Conservation (phyloP, 1,140 invertebrate species). For the Thaumatotibia leucotreta region DNA sequence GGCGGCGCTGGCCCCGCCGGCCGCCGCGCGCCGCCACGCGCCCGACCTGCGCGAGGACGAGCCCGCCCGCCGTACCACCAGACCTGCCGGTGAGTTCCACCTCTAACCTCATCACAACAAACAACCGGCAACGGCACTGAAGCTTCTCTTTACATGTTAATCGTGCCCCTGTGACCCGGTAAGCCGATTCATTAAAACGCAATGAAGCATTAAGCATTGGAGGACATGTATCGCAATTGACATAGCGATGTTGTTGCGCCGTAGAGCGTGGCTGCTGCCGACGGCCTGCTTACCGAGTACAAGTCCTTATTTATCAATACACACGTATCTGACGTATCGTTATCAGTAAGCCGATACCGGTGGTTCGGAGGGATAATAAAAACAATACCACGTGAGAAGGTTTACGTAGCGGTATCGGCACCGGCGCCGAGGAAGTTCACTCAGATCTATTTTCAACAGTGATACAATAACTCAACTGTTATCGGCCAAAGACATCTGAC, state of each 20-base stretch:
- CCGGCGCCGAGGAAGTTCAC: constrained; percentile 41
- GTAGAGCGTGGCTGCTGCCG: constrained; percentile 20
- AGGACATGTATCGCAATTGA: constrained; percentile 3
- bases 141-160: constrained; percentile 20
- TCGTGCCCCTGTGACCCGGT: constrained; percentile 5
- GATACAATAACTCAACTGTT: constrained; percentile 61
- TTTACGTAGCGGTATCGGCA: constrained; percentile 30
- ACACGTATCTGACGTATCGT: constrained; percentile 28
- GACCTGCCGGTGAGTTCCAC: constrained; percentile 58
- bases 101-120: constrained; percentile 22
- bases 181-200: background rate
- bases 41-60: constrained; percentile 65
- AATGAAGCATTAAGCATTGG: constrained; percentile 8
- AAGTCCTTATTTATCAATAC: constrained; percentile 14
- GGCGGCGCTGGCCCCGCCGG: constrained; percentile 44
- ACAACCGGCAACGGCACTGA: constrained; percentile 28
- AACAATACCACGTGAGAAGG: constrained; percentile 68
- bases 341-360: constrained; percentile 48
- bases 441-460: constrained; percentile 61
- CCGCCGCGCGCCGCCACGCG: constrained; percentile 55
- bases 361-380: constrained; percentile 55
- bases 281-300: constrained; percentile 2
- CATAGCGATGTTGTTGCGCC: constrained; percentile 1
- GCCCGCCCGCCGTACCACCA: constrained; percentile 60
- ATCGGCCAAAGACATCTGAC: constrained; percentile 66